phyloP scores from a whole-genome alignment of 2,888 invertebrate species.

The Crematogaster levior region DNA sequence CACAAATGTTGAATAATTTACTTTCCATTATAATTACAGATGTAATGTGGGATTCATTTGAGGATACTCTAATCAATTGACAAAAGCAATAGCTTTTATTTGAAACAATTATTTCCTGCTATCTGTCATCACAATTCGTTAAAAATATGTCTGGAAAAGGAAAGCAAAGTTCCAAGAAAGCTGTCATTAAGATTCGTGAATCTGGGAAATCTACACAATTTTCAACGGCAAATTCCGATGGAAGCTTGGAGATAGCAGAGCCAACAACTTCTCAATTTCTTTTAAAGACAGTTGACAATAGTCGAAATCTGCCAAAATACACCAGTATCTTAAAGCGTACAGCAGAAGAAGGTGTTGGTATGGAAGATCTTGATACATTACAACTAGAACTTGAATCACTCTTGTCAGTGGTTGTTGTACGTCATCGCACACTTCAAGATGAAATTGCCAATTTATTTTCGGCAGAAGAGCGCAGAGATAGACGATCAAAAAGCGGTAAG shows the following conservation, averaged over 20 bases:
- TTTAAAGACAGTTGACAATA: conserved; percentile 90
- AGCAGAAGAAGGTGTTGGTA: conserved; percentile 92
- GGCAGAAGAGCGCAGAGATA: conserved; percentile 88
- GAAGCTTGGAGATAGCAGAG: conserved; percentile 80
- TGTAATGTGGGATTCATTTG: conserved; percentile 8
- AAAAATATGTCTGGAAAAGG: conserved; percentile 84
- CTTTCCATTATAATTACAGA: conserved; percentile 37
- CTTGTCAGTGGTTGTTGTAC: conserved; percentile 93
- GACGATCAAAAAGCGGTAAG: conserved; percentile 84
- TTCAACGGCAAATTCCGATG: conserved; percentile 75
- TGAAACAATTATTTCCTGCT: not conserved
- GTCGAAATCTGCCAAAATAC: conserved; percentile 89
- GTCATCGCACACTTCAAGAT: conserved; percentile 92
- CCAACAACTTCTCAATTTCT: conserved; percentile 86
- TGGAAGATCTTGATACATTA: conserved; percentile 95
- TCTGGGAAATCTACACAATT: conserved; percentile 79
- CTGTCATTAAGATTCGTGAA: conserved; percentile 79
- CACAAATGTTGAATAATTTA: conserved; percentile 11
- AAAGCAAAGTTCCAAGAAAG: conserved; percentile 83
- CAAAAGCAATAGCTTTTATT: not conserved
- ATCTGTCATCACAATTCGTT: not conserved
- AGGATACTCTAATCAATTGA: not conserved
- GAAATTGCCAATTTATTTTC: conserved; percentile 91
- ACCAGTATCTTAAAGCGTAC: conserved; percentile 87
- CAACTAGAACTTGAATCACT: conserved; percentile 95